These are phyloP conservation scores for Alca torda DNA, from an alignment of 2,797 vertebrate genomes.

Conservation along the genomic window DNA sequence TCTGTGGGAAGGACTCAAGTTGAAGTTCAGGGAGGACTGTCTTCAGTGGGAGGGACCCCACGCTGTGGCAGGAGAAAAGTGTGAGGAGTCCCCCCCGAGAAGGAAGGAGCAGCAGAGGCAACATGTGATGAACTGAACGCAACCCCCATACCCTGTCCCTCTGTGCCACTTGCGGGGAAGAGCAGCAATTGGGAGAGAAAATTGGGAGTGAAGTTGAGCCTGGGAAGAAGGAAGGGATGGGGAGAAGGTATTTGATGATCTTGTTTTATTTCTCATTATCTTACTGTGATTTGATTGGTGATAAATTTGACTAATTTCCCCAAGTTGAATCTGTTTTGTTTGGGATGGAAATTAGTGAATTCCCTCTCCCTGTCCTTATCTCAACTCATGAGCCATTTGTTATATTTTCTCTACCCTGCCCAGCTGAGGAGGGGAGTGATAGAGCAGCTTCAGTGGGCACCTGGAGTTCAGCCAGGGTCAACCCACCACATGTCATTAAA, in stretches of 20 bases:
- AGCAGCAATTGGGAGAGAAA: not conserved
- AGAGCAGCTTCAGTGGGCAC: not conserved
- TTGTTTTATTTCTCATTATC: not conserved
- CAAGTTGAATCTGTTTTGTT: not conserved
- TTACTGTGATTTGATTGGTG: not conserved
- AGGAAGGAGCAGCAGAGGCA: not conserved
- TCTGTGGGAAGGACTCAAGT: not conserved
- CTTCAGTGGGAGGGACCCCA: not conserved
- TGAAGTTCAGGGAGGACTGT: not conserved
- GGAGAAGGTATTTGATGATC: not conserved
- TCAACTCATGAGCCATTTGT: not conserved
- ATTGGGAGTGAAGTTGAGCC: not conserved
- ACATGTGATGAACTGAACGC: not conserved
- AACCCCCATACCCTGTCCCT: not conserved
- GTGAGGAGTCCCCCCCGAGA: not conserved
- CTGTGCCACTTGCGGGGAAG: not conserved
- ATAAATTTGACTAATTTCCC: not conserved
- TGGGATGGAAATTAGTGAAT: not conserved
- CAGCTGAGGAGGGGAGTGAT: not conserved
- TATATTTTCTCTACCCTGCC: not conserved
- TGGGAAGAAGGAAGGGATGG: not conserved
- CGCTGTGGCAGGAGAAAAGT: not conserved
- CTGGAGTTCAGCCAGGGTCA: not conserved
- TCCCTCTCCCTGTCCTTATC: not conserved
- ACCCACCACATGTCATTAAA: not conserved